Evolutionary conservation across 2,888 invertebrate species (phyloP).

Genomic region (Epinotia demarniana): DNA sequence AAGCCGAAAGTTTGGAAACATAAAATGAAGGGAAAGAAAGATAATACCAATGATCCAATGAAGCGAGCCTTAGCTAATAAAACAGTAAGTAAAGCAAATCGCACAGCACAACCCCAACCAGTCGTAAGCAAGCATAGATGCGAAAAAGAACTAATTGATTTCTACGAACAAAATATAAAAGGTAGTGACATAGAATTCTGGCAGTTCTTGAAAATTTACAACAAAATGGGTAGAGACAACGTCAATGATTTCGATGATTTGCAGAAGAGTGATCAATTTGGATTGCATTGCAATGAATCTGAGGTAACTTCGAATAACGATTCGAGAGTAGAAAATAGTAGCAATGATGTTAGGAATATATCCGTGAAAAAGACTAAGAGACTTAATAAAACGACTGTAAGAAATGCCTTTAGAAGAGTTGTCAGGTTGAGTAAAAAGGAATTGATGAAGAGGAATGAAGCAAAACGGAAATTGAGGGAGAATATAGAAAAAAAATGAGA

Average conservation of each 20-base stretch:
- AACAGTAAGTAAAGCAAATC: slow-evolving; percentile 48
- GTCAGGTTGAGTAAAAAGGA: slow-evolving; percentile 61
- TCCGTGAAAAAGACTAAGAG: slow-evolving; percentile 21
- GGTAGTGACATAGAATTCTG: slow-evolving; percentile 75
- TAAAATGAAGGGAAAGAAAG: slow-evolving; percentile 50
- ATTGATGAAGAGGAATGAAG: slow-evolving; percentile 52
- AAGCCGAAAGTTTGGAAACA: slow-evolving; percentile 68
- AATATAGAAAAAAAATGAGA: slow-evolving; percentile 17
- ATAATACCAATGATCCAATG: slow-evolving; percentile 7
- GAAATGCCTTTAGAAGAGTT: slow-evolving; percentile 48
- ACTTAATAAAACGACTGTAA: slow-evolving; percentile 1
- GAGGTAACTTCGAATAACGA: neutral
- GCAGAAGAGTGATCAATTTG: slow-evolving; percentile 63
- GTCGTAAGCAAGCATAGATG: slow-evolving; percentile 71
- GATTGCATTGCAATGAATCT: slow-evolving; percentile 54
- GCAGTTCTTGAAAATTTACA: slow-evolving; percentile 76
- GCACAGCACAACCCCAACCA: slow-evolving; percentile 64
- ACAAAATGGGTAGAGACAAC: slow-evolving; percentile 69
- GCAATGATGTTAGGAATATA: slow-evolving; percentile 31
- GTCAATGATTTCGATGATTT: slow-evolving; percentile 68
- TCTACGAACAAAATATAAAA: slow-evolving; percentile 69
- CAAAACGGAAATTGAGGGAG: slow-evolving; percentile 54
- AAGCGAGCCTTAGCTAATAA: neutral
- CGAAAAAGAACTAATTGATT: slow-evolving; percentile 66
- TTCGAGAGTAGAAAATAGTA: neutral